Evolutionary conservation across 2,888 invertebrate genomes (phyloP), one percentile per base, ranked within the genome.

Genomic region (Zelleria hepariella): DNA sequence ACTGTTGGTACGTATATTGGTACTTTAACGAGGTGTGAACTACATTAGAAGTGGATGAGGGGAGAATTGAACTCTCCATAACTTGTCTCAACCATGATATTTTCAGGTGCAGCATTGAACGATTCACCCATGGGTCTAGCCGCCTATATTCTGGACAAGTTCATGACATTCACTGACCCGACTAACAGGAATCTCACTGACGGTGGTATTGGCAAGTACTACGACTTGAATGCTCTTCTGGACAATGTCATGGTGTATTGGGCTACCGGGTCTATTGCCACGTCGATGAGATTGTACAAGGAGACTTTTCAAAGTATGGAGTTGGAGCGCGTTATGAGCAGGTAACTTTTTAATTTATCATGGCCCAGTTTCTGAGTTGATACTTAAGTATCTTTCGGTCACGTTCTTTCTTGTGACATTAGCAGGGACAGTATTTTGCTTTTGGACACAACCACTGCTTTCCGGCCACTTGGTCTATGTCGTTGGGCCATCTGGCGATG

Each of bases 101-200:
- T n/a, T n/a, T 0, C 70, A 94, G 95, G 95, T 18, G 89, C 91
- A 6, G 94, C 89, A 0, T 80, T 96, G 10, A 86, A 91, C 64
- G 94, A 96, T 67, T 94, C 95, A 0, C 98, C 98, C 0, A 90
- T 93, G 0, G 97, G 96, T 0, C 82, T 98, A 55, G 96, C 96
- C 0, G 94, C 94, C 0, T 98, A 97, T 69, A 93, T 97, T 56
- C 74, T 98, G 21, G 98, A 98, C 71, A 96, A 96, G 75, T 95
- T 96, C 77, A 90, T 90, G 82, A 91, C 69, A 61, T 94, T 82
- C 91, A 94, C 85, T 72, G 93, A 85, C 77, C 93, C 69, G 0
- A 70, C 78, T 0, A 90, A 90, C 66, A 89, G 88, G 54, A 67
- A 84, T 0, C 74, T 86, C 0, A 72, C 80, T 0, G 92, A 94